Evolutionary conservation across 2,888 invertebrate species (phyloP).

Genomic region (Agrenia bidenticulata): DNA sequence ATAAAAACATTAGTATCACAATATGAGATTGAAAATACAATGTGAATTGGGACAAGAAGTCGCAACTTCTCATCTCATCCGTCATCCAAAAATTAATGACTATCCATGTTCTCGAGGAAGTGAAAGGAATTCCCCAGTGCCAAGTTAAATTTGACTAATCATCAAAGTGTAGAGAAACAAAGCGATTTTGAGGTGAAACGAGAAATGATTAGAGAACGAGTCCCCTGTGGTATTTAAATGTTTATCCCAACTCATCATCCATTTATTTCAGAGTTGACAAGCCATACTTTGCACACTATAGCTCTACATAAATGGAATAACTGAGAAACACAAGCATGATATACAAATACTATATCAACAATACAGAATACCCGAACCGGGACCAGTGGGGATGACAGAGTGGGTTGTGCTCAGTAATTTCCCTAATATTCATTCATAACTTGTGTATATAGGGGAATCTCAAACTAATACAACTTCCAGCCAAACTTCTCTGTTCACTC

Average conservation of each 20-base stretch:
- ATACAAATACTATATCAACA: slow-evolving; percentile 5
- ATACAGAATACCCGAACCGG: not conserved
- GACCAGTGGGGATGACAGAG: slow-evolving; percentile 2
- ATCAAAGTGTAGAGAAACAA: slow-evolving; percentile 6
- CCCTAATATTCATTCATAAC: slow-evolving; percentile 11
- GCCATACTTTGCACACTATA: not conserved
- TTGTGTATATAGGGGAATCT: too few species aligned
- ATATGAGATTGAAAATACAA: too few species aligned
- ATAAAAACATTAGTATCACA: too few species aligned
- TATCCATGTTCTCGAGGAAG: slow-evolving; percentile 4
- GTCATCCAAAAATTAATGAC: not conserved
- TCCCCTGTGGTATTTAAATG: slow-evolving; percentile 13
- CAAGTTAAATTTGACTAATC: slow-evolving; percentile 13
- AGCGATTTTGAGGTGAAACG: slow-evolving; percentile 3
- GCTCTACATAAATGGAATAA: too few species aligned
- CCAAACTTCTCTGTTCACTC: too few species aligned
- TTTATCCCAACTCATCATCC: slow-evolving; percentile 18
- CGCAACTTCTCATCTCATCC: not conserved
- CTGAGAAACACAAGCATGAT: too few species aligned
- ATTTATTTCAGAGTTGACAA: slow-evolving; percentile 15
- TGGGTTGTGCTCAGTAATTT: slow-evolving; percentile 9
- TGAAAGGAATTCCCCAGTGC: not conserved
- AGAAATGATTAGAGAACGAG: slow-evolving; percentile 16
- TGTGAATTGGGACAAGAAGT: too few species aligned
- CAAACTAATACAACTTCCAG: too few species aligned